Conservation (phyloP, 2,113 vertebrate species). For the Callospermophilus lateralis region DNA sequence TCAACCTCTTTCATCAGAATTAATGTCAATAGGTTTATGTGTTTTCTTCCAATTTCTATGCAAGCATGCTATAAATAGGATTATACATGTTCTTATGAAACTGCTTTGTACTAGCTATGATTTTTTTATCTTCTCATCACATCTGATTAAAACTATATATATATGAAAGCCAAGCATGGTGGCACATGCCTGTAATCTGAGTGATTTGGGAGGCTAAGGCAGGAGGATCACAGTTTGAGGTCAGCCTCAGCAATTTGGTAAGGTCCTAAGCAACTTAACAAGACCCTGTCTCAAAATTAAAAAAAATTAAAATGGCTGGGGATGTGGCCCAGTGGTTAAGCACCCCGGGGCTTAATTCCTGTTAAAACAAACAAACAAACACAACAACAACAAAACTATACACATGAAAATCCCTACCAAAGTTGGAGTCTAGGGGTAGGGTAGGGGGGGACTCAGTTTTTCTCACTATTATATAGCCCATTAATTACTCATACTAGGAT, state of each 20-base stretch:
- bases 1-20: background rate
- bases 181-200: no score
- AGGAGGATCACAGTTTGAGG: no score
- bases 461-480: background rate
- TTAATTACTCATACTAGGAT: background rate
- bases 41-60: conserved; percentile 1
- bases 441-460: background rate
- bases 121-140: conserved; percentile 3
- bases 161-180: background rate
- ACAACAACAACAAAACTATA: background rate
- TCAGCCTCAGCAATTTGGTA: no score
- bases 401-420: conserved; percentile 28
- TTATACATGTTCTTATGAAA: background rate
- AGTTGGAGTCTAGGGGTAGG: background rate
- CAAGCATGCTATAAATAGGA: conserved; percentile 4
- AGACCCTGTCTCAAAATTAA: no score
- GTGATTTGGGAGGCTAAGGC: no score
- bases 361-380: no score
- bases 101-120: conserved; percentile 9
- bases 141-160: conserved; percentile 17
- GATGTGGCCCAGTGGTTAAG: background rate
- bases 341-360: background rate
- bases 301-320: no score
- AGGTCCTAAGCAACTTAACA: no score
- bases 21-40: background rate